phyloP scores from a whole-genome alignment of 2,888 invertebrate species.

The Lampropteryx suffumata region DNA sequence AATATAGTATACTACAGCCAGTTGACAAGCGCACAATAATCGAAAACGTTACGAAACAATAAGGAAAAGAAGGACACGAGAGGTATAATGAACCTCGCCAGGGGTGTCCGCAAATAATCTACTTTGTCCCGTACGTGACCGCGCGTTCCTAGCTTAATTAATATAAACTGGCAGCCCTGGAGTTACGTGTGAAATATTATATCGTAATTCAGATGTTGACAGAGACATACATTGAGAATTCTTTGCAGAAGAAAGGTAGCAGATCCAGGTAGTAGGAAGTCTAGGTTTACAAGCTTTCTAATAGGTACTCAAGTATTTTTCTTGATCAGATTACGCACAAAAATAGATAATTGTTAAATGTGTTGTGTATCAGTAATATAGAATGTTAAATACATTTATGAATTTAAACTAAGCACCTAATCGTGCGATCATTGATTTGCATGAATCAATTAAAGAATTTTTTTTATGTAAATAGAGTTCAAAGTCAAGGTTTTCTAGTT shows the following conservation, averaged over 20 bases:
- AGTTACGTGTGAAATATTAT: slow-evolving; percentile 23
- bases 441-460: slow-evolving; percentile 2
- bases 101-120: slow-evolving; percentile 56
- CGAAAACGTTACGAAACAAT: slow-evolving; percentile 42
- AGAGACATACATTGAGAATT: not conserved
- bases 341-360: too few relatives aligned
- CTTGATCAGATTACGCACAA: too few relatives aligned
- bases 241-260: not conserved
- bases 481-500: not conserved
- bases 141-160: slow-evolving; percentile 50
- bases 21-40: slow-evolving; percentile 19
- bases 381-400: not conserved
- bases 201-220: slow-evolving; percentile 16
- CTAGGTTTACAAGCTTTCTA: too few relatives aligned
- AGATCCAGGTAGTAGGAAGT: too few relatives aligned
- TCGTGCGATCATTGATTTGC: not conserved
- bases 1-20: not conserved
- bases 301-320: too few relatives aligned
- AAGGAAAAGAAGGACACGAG: slow-evolving; percentile 41
- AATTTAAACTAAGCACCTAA: not conserved
- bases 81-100: slow-evolving; percentile 45
- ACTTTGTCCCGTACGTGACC: slow-evolving; percentile 57
- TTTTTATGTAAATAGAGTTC: not conserved
- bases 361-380: not conserved
- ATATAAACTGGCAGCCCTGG: slow-evolving; percentile 50